Evolutionary conservation across 92 coral and sea anemone genomes (phyloP), one percentile per base, ranked within the genome.

Genomic region (Pocillopora meandrina): DNA sequence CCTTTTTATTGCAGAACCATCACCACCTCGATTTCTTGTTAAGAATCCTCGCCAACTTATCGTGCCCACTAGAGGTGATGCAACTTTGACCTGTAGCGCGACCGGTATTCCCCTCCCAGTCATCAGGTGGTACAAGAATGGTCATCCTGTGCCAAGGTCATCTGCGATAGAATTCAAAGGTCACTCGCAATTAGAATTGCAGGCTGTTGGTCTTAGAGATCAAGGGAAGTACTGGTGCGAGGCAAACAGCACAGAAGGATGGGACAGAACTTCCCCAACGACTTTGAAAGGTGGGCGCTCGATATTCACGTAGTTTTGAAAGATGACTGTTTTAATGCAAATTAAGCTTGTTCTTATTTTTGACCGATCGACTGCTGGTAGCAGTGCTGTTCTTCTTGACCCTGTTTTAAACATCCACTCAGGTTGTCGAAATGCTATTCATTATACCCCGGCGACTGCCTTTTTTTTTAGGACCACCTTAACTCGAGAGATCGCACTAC

Each of bases 191-290:
- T 56, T 90, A 35, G 20, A 16, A 35, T 52, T 90, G 9, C 35
- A 78, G 26, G 31, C 86, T 14, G 84, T 71, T 59, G 16, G 65
- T 9, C 66, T 34, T 26, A 55, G 74, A 16, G 77, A 77, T 9
- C 84, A 86, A 42, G 93, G 87, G 19, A 26, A 16, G n/a, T 90
- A 90, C 60, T 82, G 71, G 61, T 90, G 93, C 36, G 89, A 76
- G 56, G 92, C 93, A 57, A 78, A 60, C 72, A 90, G 79, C 80
- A 70, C 82, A 33, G 17, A 76, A 20, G 83, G 83, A 1, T 49
- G 72, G 74, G 56, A 79, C 16, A 79, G 83, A 26, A 49, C 83
- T 0, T 16, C 72, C 12, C 8, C 14, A 26, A 63, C 67, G 60
- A 65, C 0, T 0, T 14, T 79, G 20, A 49, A 12, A 34, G 77